Evolutionary conservation across 2,113 vertebrate species (phyloP).

Genomic region (Platycercus adscitus): DNA sequence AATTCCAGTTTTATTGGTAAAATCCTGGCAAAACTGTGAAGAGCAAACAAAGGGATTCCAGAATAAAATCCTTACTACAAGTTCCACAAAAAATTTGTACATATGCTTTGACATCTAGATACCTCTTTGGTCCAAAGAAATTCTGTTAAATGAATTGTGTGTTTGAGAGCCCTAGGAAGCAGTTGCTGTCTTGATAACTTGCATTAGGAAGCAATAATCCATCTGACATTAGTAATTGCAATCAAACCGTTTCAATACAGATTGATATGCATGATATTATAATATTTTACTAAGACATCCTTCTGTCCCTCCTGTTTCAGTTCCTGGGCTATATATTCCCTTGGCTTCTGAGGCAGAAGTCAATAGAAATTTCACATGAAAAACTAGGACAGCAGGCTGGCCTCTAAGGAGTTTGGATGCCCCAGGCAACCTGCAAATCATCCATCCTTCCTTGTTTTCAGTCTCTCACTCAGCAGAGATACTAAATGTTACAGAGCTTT

Average conservation of each 20-base stretch:
- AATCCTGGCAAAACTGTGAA: not conserved
- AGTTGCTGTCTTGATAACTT: not conserved
- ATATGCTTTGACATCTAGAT: not conserved
- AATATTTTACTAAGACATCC: not conserved
- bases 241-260: not conserved
- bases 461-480: not conserved
- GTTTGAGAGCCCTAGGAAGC: not conserved
- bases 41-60: not conserved
- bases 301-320: not conserved
- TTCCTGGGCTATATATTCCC: not conserved
- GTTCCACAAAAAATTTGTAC: not conserved
- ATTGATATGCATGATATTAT: not conserved
- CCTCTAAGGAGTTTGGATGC: constrained; percentile 7
- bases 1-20: not conserved
- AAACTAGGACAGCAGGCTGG: not conserved
- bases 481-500: constrained; percentile 31
- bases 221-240: not conserved
- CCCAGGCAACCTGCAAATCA: constrained; percentile 31
- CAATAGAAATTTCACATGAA: not conserved
- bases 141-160: not conserved
- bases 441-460: constrained; percentile 34
- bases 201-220: not conserved
- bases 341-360: not conserved
- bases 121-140: not conserved
- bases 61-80: not conserved